These are phyloP conservation scores for Noctuana brunneofusca DNA, from an alignment of 2,888 invertebrate genomes.

Conservation along the genomic window DNA sequence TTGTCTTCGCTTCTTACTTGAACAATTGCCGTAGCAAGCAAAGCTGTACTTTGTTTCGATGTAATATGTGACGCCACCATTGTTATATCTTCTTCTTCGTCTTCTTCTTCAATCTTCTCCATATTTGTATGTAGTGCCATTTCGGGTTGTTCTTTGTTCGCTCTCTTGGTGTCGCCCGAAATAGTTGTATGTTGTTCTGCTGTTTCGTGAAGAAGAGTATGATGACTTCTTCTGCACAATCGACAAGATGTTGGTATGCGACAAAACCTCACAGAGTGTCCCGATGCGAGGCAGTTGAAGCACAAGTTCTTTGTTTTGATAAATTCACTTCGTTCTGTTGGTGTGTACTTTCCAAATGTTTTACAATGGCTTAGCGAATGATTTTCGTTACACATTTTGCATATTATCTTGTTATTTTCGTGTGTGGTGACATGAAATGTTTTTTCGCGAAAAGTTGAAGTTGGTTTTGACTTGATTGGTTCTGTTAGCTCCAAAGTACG, in stretches of 20 bases:
- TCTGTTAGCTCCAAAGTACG: conserved; percentile 15
- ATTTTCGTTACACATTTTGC: conserved; percentile 4
- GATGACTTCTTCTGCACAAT: conserved; percentile 41
- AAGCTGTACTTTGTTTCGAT: conserved; percentile 31
- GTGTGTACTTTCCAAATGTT: conserved; percentile 37
- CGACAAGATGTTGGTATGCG: conserved; percentile 39
- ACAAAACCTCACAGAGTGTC: conserved; percentile 39
- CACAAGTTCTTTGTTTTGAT: conserved; percentile 38
- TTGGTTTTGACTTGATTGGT: conserved; percentile 7
- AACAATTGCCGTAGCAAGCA: conserved; percentile 44
- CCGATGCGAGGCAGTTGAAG: conserved; percentile 41
- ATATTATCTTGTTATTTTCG: conserved; percentile 1
- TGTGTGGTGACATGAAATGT: conserved; percentile 31
- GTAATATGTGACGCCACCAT: conserved; percentile 28
- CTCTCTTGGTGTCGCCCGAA: conserved; percentile 5
- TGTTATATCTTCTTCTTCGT: conserved; percentile 26
- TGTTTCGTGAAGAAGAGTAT: conserved; percentile 40
- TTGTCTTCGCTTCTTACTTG: conserved; percentile 36
- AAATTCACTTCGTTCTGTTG: conserved; percentile 38
- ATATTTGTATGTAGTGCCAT: conserved; percentile 2
- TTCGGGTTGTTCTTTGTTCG: conserved; percentile 12
- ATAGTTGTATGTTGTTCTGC: conserved; percentile 12
- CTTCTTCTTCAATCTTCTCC: conserved; percentile 26
- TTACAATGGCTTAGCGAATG: conserved; percentile 39
- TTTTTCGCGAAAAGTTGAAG: conserved; percentile 20